A percentile compares a stretch with the other conserved stretches of the same genome.
Conservation (phyloP, 2,888 invertebrate genomes). For the Ferdinandea cuprea region DNA sequence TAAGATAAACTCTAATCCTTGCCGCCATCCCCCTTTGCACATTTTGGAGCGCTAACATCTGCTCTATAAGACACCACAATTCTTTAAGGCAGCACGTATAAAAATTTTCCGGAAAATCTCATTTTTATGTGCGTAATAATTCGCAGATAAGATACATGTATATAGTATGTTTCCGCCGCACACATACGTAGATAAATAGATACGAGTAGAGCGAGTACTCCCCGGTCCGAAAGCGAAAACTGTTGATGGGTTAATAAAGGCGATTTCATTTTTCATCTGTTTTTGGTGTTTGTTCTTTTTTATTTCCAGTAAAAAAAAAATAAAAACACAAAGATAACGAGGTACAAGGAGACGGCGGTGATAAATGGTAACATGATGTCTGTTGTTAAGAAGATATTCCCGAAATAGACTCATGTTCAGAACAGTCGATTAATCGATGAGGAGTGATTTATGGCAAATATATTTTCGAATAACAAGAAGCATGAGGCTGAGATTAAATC, state of each 20-base stretch:
- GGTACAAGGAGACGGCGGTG: not conserved
- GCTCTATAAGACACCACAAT: constrained; percentile 41
- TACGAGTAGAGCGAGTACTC: no score
- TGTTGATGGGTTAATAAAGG: constrained; percentile 22
- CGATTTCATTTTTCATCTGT: constrained; percentile 19
- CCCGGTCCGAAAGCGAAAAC: constrained; percentile 16
- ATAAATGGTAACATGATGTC: constrained; percentile 32
- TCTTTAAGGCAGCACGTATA: constrained; percentile 49
- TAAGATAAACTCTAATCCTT: no score
- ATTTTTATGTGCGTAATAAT: constrained; percentile 57
- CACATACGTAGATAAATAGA: not conserved
- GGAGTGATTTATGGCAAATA: constrained; percentile 27
- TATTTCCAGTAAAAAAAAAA: no score
- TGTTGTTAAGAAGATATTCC: constrained; percentile 23
- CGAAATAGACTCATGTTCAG: constrained; percentile 17
- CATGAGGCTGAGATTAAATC: no score
- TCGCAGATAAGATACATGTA: constrained; percentile 25
- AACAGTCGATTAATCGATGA: constrained; percentile 38
- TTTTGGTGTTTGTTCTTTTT: not conserved
- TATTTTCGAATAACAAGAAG: not conserved
- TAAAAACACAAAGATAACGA: not conserved
- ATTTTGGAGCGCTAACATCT: no score
- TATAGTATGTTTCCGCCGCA: no score
- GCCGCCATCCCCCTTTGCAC: no score
- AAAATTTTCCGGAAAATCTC: constrained; percentile 44